Percentiles rank a stretch among this genome's conserved stretches.
Conservation (phyloP, 1,140 invertebrate species). For the Diplogasteroides magnus region DNA sequence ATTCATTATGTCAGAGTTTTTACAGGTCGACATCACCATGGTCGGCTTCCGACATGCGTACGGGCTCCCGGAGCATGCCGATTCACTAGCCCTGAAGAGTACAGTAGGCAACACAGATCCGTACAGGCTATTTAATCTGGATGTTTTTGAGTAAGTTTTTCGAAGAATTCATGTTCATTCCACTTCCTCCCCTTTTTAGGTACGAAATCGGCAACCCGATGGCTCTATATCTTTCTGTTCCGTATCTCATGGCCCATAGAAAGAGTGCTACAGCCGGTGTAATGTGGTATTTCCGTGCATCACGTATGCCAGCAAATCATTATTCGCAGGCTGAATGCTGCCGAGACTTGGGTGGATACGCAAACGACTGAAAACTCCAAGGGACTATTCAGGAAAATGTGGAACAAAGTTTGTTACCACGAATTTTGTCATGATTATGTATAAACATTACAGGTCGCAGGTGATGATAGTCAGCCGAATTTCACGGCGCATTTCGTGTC, state of each 20-base stretch:
- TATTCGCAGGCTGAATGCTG: slow-evolving; percentile 69
- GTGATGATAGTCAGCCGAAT: slow-evolving; percentile 57
- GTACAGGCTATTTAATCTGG: slow-evolving; percentile 81
- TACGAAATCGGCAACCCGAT: slow-evolving; percentile 89
- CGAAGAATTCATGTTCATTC: background rate
- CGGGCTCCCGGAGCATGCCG: slow-evolving; percentile 95
- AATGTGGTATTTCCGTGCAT: slow-evolving; percentile 69
- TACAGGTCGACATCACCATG: slow-evolving; percentile 77
- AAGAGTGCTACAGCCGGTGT: slow-evolving; percentile 74
- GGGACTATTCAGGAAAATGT: slow-evolving; percentile 58
- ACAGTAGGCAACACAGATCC: slow-evolving; percentile 63
- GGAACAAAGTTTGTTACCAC: slow-evolving; percentile 44
- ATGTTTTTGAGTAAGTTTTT: slow-evolving; percentile 78
- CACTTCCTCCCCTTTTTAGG: background rate
- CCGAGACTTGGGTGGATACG: slow-evolving; percentile 98
- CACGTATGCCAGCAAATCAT: background rate
- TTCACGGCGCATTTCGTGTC: slow-evolving; percentile 75
- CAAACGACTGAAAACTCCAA: slow-evolving; percentile 59
- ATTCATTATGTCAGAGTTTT: background rate
- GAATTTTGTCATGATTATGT: background rate
- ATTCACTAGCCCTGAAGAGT: slow-evolving; percentile 76
- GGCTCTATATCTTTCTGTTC: slow-evolving; percentile 91
- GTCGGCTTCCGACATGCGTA: slow-evolving; percentile 83
- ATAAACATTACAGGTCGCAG: slow-evolving; percentile 2
- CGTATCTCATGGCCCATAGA: slow-evolving; percentile 88